phyloP scores from a whole-genome alignment of 2,888 invertebrate genomes.

The Automeris io region DNA sequence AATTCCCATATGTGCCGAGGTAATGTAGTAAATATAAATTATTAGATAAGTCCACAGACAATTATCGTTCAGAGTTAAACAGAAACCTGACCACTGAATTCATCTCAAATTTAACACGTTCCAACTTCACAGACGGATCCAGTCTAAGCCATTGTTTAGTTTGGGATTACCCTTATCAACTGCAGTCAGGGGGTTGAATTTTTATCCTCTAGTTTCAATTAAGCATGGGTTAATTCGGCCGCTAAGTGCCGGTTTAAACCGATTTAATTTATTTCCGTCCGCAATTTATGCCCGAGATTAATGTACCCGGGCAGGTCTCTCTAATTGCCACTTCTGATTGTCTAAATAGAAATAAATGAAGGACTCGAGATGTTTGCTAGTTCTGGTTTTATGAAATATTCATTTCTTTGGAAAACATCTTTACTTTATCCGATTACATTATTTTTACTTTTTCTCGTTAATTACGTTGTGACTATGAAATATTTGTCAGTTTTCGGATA shows the following conservation, averaged over 20 bases:
- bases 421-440: too few relatives aligned
- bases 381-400: neutral
- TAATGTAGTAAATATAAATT: too few relatives aligned
- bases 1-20: too few relatives aligned
- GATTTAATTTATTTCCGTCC: conserved; percentile 64
- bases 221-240: conserved; percentile 60
- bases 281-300: conserved; percentile 66
- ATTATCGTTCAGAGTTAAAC: too few relatives aligned
- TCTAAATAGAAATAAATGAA: conserved; percentile 38
- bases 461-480: too few relatives aligned
- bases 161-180: conserved; percentile 59
- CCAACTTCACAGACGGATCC: conserved; percentile 24
- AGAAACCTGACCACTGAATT: too few relatives aligned
- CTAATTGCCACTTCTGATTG: conserved; percentile 62
- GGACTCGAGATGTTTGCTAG: neutral
- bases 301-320: conserved; percentile 45
- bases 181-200: conserved; percentile 35
- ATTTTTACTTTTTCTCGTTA: too few relatives aligned
- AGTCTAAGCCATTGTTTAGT: conserved; percentile 60
- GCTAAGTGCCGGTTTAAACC: conserved; percentile 65
- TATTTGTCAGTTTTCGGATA: too few relatives aligned
- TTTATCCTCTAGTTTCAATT: conserved; percentile 70
- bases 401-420: neutral
- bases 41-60: too few relatives aligned
- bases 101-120: conserved; percentile 25